Conservation (phyloP, 2,797 vertebrate genomes). For the Synanceia verrucosa region DNA sequence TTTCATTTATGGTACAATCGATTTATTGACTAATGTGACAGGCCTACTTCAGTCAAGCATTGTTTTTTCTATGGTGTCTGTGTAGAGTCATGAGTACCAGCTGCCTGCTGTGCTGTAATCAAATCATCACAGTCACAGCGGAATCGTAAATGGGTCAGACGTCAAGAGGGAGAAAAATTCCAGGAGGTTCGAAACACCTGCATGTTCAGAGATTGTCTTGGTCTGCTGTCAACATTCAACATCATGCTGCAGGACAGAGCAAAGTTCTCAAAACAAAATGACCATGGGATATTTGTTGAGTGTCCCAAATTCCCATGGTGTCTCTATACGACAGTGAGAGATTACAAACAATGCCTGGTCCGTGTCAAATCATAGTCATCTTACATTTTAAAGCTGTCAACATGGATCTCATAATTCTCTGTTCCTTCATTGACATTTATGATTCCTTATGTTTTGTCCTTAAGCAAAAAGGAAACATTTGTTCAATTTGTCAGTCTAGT, state of each 20-base stretch:
- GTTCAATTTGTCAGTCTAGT: no score
- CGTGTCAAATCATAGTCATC: background rate
- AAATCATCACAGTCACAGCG: constrained; percentile 21
- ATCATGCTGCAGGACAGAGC: background rate
- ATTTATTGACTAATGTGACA: no score
- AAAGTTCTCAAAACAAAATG: constrained; percentile 37
- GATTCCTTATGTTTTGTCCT: background rate
- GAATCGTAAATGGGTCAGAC: background rate
- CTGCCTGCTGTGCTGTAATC: constrained; percentile 26
- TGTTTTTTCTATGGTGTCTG: background rate
- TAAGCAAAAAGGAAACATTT: no score
- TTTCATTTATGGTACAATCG: no score
- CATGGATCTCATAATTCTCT: background rate
- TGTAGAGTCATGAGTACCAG: background rate
- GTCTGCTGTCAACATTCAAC: constrained; percentile 10
- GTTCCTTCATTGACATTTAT: background rate
- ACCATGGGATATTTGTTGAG: background rate
- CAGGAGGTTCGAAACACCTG: constrained; percentile 13
- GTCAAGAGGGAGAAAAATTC: constrained; percentile 7
- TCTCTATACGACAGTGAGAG: background rate
- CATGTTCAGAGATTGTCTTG: constrained; percentile 13
- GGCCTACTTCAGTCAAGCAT: background rate
- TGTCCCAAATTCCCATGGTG: constrained; percentile 4
- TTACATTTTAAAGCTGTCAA: background rate
- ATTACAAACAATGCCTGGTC: background rate